These are phyloP conservation scores for Creontiades dilutus DNA, from an alignment of 2,888 invertebrate species.

Conservation along the genomic window DNA sequence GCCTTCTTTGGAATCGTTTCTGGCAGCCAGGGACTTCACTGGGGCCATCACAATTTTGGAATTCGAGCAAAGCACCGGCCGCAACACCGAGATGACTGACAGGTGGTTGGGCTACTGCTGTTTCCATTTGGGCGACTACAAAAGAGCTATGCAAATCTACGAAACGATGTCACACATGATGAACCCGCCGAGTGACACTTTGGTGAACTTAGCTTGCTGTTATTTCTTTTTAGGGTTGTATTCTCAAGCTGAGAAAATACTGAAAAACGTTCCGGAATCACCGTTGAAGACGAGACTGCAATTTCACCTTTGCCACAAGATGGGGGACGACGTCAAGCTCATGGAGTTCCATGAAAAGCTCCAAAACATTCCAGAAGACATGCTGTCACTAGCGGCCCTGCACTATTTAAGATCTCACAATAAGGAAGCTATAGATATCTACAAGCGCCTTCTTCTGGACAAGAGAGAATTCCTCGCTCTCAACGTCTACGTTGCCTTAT, in stretches of 20 bases:
- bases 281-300: slow-evolving; percentile 87
- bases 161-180: slow-evolving; percentile 81
- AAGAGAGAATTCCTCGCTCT: slow-evolving; percentile 95
- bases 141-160: slow-evolving; percentile 85
- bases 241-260: slow-evolving; percentile 84
- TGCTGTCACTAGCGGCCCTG: slow-evolving; percentile 95
- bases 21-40: slow-evolving; percentile 93
- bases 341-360: slow-evolving; percentile 91
- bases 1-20: slow-evolving; percentile 92
- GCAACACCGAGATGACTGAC: slow-evolving; percentile 80
- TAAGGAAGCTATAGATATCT: slow-evolving; percentile 99
- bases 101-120: slow-evolving; percentile 97
- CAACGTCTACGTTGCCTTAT: slow-evolving; percentile 97
- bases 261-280: slow-evolving; percentile 83
- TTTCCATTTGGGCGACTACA: slow-evolving; percentile 97
- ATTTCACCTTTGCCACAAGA: slow-evolving; percentile 96
- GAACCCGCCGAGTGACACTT: slow-evolving; percentile 82
- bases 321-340: slow-evolving; percentile 89
- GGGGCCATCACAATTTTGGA: slow-evolving; percentile 96
- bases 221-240: slow-evolving; percentile 96
- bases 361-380: slow-evolving; percentile 94
- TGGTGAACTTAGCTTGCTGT: slow-evolving; percentile 93
- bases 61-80: slow-evolving; percentile 77
- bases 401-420: slow-evolving; percentile 98
- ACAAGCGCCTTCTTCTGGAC: slow-evolving; percentile 94